A percentile compares a stretch with the other conserved stretches of the same genome.
Conservation (phyloP, 2,113 vertebrate genomes). For the Perca schrenkii region DNA sequence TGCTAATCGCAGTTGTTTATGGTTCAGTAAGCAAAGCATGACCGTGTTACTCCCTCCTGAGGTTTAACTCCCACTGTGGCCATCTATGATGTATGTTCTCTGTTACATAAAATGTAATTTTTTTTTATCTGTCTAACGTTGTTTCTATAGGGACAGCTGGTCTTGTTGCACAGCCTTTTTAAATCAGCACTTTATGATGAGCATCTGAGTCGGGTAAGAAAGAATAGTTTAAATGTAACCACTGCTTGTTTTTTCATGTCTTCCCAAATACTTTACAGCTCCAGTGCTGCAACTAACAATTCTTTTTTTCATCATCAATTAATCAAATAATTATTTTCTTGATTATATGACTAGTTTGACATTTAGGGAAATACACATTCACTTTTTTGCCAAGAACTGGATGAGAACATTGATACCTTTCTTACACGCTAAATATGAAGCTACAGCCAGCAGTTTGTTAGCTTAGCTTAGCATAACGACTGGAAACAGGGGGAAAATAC, state of each 20-base stretch:
- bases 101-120: not conserved
- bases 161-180: conserved; percentile 90
- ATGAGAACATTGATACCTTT: not conserved
- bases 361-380: not conserved
- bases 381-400: not conserved
- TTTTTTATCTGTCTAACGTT: not conserved
- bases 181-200: conserved; percentile 91
- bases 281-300: not conserved
- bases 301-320: not conserved
- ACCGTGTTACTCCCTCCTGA: not conserved
- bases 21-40: conserved; percentile 22
- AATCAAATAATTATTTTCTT: not conserved
- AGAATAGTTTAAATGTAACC: not conserved
- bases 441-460: not conserved
- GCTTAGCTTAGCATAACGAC: not conserved
- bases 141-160: conserved; percentile 89
- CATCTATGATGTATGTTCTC: not conserved
- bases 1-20: conserved; percentile 9
- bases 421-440: not conserved
- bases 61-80: conserved; percentile 1
- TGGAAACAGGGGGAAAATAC: no score
- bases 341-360: not conserved
- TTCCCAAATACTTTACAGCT: not conserved
- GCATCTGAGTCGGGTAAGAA: conserved; percentile 90
- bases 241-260: not conserved